Percentiles rank a stretch among this genome's conserved stretches.
Conservation (phyloP, 1,140 invertebrate genomes). For the Linepithema humile region DNA sequence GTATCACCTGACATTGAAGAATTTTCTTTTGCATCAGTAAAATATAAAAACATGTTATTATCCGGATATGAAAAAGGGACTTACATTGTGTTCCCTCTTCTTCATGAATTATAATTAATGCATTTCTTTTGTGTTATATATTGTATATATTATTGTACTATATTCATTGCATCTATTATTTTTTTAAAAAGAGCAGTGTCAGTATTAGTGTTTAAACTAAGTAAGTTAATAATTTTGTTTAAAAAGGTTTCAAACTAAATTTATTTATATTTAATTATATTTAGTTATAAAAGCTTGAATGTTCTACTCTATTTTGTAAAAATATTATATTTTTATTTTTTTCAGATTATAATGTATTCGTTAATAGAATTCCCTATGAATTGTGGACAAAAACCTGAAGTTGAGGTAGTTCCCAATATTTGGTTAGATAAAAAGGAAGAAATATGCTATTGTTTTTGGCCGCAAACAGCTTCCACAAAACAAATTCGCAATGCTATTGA, state of each 20-base stretch:
- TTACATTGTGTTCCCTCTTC: background rate
- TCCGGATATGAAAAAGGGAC: background rate
- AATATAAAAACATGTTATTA: background rate
- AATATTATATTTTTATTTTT: background rate
- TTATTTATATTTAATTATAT: no score
- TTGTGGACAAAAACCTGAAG: background rate
- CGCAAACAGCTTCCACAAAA: background rate
- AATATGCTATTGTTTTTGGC: background rate
- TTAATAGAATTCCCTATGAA: background rate
- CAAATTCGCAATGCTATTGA: background rate
- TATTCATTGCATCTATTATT: background rate
- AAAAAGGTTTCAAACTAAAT: background rate
- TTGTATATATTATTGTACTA: no score
- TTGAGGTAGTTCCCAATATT: background rate
- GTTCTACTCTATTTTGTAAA: background rate
- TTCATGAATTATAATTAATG: background rate
- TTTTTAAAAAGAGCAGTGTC: background rate
- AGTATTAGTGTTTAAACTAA: background rate
- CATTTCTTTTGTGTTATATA: background rate
- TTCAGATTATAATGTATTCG: constrained; percentile 1
- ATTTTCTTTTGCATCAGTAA: background rate
- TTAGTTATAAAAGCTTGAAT: background rate
- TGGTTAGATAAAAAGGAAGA: background rate
- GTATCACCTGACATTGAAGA: background rate
- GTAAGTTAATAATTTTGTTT: background rate